Conservation (phyloP, 2,113 vertebrate species). For the Jacana jacana region DNA sequence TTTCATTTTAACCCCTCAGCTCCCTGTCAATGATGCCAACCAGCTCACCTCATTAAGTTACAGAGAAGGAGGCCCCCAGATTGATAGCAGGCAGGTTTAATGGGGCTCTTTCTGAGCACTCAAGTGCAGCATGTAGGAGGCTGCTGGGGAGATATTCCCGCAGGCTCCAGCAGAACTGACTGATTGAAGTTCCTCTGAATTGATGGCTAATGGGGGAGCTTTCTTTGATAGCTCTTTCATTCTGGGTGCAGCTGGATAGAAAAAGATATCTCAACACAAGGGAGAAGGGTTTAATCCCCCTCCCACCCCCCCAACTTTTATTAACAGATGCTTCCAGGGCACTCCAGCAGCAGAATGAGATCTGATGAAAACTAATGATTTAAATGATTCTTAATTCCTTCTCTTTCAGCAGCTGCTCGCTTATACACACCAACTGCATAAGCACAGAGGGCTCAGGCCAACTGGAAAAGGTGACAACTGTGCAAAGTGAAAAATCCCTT, state of each 20-base stretch:
- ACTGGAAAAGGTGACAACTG: not conserved
- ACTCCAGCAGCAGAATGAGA: conserved; percentile 51
- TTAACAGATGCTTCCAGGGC: conserved; percentile 64
- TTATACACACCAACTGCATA: not conserved
- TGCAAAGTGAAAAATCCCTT: not conserved
- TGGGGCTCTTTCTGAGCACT: conserved; percentile 63
- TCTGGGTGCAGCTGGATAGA: conserved; percentile 59
- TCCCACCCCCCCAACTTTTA: not conserved
- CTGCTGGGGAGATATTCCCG: conserved; percentile 63
- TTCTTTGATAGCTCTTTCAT: conserved; percentile 68
- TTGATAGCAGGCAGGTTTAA: conserved; percentile 72
- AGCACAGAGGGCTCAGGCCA: not conserved
- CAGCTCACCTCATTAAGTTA: conserved; percentile 67
- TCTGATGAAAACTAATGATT: conserved; percentile 57
- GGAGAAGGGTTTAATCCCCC: not conserved
- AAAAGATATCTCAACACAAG: conserved; percentile 3
- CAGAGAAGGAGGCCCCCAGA: conserved; percentile 44
- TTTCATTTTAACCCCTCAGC: conserved; percentile 51
- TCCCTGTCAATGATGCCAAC: conserved; percentile 56
- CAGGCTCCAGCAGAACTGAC: conserved; percentile 66
- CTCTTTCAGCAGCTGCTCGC: not conserved
- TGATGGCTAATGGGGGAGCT: conserved; percentile 62
- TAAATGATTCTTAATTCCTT: conserved; percentile 47
- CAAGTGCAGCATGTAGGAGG: conserved; percentile 64
- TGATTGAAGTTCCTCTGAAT: conserved; percentile 72